Evolutionary conservation across 2,797 vertebrate species (phyloP), one percentile per base, ranked within the genome.

Genomic region (Siniperca undulata): DNA sequence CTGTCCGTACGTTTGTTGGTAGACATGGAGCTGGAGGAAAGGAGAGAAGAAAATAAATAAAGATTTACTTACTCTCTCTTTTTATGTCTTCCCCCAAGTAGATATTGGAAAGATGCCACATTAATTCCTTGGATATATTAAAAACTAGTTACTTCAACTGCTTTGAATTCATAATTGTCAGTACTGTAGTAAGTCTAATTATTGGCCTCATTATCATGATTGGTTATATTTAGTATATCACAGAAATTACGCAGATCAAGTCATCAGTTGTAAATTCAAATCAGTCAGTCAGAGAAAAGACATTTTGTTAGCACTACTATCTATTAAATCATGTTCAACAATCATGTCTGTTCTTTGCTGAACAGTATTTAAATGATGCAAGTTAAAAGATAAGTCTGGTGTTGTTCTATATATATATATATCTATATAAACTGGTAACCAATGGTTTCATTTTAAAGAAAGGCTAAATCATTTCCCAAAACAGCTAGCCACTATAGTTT

Each of bases 1-100:
- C 60, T 6, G 94, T 93, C 70, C 0, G 55, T n/a, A 96, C 16
- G 5, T 95, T 95, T 11, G 84, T 81, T 0, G 96, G 96, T n/a
- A 88, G 70, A 87, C 96, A 95, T 59, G 94, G 94, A 82, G 93
- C 94, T 94, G 68, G 7, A 62, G 65, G 40, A n/a, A 59, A 24
- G 38, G 19, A 64, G 19, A 59, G 5, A 66, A 19, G 30, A 38
- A 42, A 42, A 62, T 17, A 19, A 30, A 24, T 4, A 2, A 59
- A 55, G 5, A 53, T 4, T 24, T 17, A n/a, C 6, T n/a, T 55
- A 14, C 19, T 27, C 0, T 38, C 2, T 64, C 16, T 22, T 71
- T 42, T 55, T 56, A 30, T 52, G 17, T 50, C 59, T 55, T 70
- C 14, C 13, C 36, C 17, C 66, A 74, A 40, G 34, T 53, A 40